Evolutionary conservation across 2,797 vertebrate species (phyloP).

Genomic region (Sciurus vulgaris): DNA sequence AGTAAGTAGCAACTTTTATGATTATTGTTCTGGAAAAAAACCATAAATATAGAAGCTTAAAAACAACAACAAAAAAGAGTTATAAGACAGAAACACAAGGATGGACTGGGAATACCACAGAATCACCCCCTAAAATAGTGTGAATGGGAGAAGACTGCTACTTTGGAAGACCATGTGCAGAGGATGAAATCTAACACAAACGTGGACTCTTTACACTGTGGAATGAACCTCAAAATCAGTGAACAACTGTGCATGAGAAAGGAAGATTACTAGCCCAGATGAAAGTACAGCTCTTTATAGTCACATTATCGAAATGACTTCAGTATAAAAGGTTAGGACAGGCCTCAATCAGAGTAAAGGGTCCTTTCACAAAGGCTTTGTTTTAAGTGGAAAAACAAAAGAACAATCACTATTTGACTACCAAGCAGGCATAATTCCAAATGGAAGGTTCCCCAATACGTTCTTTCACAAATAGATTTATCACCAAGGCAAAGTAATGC

Average conservation of each 20-base stretch:
- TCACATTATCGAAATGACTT: background rate
- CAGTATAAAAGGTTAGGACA: background rate
- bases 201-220: background rate
- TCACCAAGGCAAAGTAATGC: constrained; percentile 16
- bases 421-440: constrained; percentile 28
- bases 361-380: background rate
- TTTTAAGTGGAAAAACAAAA: constrained; percentile 31
- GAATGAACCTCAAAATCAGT: background rate
- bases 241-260: background rate
- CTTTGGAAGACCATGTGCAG: background rate
- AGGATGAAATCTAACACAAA: background rate
- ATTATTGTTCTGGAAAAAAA: background rate
- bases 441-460: background rate
- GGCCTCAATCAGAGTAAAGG: background rate
- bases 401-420: constrained; percentile 34
- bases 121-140: background rate
- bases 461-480: background rate
- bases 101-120: background rate
- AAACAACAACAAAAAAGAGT: background rate
- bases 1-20: too few relatives aligned
- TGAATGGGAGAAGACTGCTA: background rate
- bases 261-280: background rate
- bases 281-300: background rate
- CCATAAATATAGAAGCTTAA: background rate
- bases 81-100: background rate